phyloP scores from a whole-genome alignment of 1,140 invertebrate species.

The Calephelis virginiensis region DNA sequence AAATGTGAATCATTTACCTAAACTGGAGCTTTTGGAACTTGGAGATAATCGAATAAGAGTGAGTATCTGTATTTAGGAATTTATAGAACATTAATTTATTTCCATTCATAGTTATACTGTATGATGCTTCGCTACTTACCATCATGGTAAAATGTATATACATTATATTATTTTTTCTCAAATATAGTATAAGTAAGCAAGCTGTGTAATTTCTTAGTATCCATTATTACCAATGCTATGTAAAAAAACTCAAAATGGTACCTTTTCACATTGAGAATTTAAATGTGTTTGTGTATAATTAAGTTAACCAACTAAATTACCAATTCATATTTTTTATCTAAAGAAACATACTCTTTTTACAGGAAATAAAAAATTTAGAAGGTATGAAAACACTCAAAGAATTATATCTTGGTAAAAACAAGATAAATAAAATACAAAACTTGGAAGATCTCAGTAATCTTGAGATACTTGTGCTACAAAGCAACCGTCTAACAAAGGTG shows the following conservation, averaged over 20 bases:
- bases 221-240: no score
- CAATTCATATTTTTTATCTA: neutral
- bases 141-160: no score
- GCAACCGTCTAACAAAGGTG: slow-evolving; percentile 92
- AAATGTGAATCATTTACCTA: slow-evolving; percentile 90
- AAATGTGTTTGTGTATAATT: no score
- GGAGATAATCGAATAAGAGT: slow-evolving; percentile 96
- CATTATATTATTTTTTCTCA: no score
- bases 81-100: slow-evolving; percentile 3
- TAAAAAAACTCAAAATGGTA: no score
- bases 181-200: no score
- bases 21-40: slow-evolving; percentile 93
- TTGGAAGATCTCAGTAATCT: slow-evolving; percentile 88
- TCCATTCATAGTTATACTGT: no score
- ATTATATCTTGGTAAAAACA: slow-evolving; percentile 97
- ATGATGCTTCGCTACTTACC: no score
- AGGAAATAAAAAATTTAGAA: slow-evolving; percentile 92
- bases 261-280: no score
- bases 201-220: no score
- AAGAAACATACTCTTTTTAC: slow-evolving; percentile 43
- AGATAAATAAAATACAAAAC: slow-evolving; percentile 94
- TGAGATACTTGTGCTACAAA: slow-evolving; percentile 92
- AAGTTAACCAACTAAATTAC: no score
- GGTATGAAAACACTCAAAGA: slow-evolving; percentile 85
- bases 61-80: slow-evolving; percentile 41